Base-by-base conservation (phyloP, 1,140 invertebrate genomes). In the Matsumurasca onukii region DNA sequence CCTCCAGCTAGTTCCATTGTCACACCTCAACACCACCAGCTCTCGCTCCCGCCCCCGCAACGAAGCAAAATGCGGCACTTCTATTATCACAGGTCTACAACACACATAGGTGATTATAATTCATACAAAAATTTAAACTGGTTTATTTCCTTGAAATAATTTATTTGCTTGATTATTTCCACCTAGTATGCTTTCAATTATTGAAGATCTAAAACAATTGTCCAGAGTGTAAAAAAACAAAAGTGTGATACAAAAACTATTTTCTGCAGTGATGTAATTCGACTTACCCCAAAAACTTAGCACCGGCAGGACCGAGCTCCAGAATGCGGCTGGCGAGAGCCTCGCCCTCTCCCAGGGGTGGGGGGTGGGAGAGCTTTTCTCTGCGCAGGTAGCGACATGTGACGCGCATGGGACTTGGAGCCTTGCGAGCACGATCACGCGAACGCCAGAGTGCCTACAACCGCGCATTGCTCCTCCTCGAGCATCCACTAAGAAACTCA, bases 61-160 rank as follows among this genome's bases (percentile, higher is more conserved):
- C 5, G 95, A 95, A 5, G 96, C 96, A 85, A 97, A 98, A 80
- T 98, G 95, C n/a, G 97, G 97, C 70, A 98, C 94, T 82, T 98
- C 96, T 71, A 98, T 91, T 69, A 98, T 93, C 17, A 98, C 94
- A 13, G 95, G 95, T 61, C 93, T 95, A 75, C 12, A 81, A 64
- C 76, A 70, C 34, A 5, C 5, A 39, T 39, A 39, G 17, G 34
- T 39, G 17, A 17, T 39, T 39, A 39, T 17, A 39, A 9, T 9
- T 39, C n/a, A n/a, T n/a, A n/a, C n/a, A n/a, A n/a, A n/a, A n/a
- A n/a, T n/a, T n/a, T n/a, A n/a, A n/a, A n/a, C n/a, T n/a, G n/a
- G n/a, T n/a, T n/a, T n/a, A n/a, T n/a, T n/a, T n/a, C n/a, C n/a
- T n/a, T n/a, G n/a, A n/a, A n/a, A n/a, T n/a, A n/a, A n/a, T n/a